Percentiles rank a stretch among this genome's conserved stretches.
Conservation (phyloP, 2,113 vertebrate genomes). For the Ctenodactylus gundi region DNA sequence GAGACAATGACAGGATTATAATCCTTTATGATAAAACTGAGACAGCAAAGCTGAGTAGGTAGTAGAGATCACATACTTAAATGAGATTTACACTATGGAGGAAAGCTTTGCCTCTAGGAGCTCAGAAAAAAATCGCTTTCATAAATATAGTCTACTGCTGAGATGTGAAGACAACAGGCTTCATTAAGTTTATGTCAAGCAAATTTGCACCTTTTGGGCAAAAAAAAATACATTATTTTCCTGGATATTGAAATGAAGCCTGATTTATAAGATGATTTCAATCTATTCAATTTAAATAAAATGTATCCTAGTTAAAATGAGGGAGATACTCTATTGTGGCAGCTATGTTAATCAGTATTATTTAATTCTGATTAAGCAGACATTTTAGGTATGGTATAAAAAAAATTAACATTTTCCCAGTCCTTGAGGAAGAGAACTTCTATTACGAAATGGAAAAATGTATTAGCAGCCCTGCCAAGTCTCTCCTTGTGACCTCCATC, state of each 20-base stretch:
- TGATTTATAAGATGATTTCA: constrained; percentile 53
- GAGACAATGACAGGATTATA: constrained; percentile 5
- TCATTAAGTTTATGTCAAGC: constrained; percentile 28
- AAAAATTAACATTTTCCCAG: constrained; percentile 49
- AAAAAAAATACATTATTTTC: constrained; percentile 44
- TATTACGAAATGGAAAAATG: constrained; percentile 51
- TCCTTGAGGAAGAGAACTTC: constrained; percentile 58
- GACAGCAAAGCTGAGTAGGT: constrained; percentile 40
- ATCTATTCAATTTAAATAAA: constrained; percentile 49
- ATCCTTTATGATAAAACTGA: constrained; percentile 49
- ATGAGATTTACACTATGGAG: constrained; percentile 14
- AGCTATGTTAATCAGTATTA: constrained; percentile 20
- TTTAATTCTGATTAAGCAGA: constrained; percentile 62
- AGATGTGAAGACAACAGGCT: constrained; percentile 40
- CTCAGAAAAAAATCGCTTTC: constrained; percentile 31
- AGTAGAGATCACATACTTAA: constrained; percentile 7
- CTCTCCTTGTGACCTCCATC: constrained; percentile 46
- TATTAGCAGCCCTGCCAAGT: constrained; percentile 41
- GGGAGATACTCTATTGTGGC: background rate
- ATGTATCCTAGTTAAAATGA: constrained; percentile 51
- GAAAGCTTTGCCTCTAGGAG: constrained; percentile 20
- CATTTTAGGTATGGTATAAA: constrained; percentile 20
- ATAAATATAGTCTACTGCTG: constrained; percentile 16
- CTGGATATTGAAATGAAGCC: constrained; percentile 38
- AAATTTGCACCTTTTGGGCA: constrained; percentile 36